A percentile compares a stretch with the other conserved stretches of the same genome.
Evolutionary conservation across 2,797 vertebrate genomes (phyloP).

Genomic region (Girardinus metallicus): DNA sequence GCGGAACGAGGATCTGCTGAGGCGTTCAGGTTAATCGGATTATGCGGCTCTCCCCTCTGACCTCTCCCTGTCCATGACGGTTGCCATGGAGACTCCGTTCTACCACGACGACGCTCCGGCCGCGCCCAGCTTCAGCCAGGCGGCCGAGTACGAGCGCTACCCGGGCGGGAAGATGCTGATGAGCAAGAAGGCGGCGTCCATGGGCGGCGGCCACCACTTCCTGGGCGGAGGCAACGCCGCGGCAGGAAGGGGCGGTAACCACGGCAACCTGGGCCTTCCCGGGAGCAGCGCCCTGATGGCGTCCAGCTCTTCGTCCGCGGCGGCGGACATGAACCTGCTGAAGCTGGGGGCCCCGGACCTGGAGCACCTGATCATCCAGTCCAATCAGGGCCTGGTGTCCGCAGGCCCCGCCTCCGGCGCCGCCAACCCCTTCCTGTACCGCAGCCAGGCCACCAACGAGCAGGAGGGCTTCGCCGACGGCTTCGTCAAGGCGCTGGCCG

Average conservation of each 20-base stretch:
- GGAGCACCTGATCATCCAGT: constrained; percentile 83
- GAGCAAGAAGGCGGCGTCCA: constrained; percentile 75
- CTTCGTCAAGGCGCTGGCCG: constrained; percentile 88
- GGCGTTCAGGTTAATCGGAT: constrained; percentile 74
- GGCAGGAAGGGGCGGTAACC: constrained; percentile 56
- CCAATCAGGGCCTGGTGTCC: constrained; percentile 81
- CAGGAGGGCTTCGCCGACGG: constrained; percentile 90
- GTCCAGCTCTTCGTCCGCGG: constrained; percentile 19
- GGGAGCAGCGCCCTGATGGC: constrained; percentile 67
- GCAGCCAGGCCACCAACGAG: constrained; percentile 84
- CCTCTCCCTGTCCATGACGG: constrained; percentile 58
- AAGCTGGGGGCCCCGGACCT: constrained; percentile 79
- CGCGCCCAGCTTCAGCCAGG: constrained; percentile 67
- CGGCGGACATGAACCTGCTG: constrained; percentile 74
- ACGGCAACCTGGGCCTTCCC: constrained; percentile 56
- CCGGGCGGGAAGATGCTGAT: constrained; percentile 77
- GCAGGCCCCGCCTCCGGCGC: constrained; percentile 69
- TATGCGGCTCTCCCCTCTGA: constrained; percentile 72
- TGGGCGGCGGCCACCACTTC: constrained; percentile 62
- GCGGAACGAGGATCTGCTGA: constrained; percentile 56
- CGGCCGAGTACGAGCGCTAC: constrained; percentile 79
- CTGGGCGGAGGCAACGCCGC: constrained; percentile 1
- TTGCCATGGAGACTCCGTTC: constrained; percentile 82
- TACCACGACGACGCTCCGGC: constrained; percentile 79
- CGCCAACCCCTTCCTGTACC: constrained; percentile 66